Base-by-base conservation (phyloP, 2,113 vertebrate genomes). In the Ornithorhynchus anatinus region DNA sequence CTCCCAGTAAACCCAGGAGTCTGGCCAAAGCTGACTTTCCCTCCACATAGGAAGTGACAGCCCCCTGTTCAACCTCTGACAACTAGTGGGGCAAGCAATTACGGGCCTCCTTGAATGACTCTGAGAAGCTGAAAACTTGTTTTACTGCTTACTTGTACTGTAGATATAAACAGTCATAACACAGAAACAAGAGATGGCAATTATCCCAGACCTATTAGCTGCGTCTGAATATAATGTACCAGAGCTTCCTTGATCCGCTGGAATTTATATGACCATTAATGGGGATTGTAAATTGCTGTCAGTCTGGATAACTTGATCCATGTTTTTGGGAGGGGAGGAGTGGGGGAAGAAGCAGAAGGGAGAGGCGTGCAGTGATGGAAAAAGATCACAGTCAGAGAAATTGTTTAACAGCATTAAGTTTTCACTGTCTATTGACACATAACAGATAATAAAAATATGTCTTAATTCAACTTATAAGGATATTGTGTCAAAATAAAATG, bases 201-300 rank as follows among this genome's bases (percentile, higher is more conserved):
- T 23, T 62, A 81, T 89, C 89, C 85, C 68, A 68, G 88, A 82
- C 79, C 75, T 86, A 87, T 91, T 89, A 91, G 85, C 75, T 13
- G 23, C 4, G 77, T 82, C 85, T 85, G 63, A 72, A 48, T 64
- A 64, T 87, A 77, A 73, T 48, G 47, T 15, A 81, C 83, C 77
- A 67, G 38, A 22, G 75, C 71, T 85, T 62, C 87, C 89, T 81
- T 67, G 86, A 90, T 89, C 86, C 86, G 20, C 16, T 51, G 88
- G 86, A 79, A 87, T 87, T 88, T 85, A 87, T 86, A 86, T 75
- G 83, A 69, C 86, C 0, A 5, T 64, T 77, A 83, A 86, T 74
- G 81, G 85, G 80, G 82, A 81, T 66, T 59, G 81, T 86, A 85
- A 90, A 89, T 84, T 19, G 71, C 81, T 67, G 81, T 80, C 38